Evolutionary conservation across 2,113 vertebrate genomes (phyloP).

Genomic region (Vulpes vulpes): DNA sequence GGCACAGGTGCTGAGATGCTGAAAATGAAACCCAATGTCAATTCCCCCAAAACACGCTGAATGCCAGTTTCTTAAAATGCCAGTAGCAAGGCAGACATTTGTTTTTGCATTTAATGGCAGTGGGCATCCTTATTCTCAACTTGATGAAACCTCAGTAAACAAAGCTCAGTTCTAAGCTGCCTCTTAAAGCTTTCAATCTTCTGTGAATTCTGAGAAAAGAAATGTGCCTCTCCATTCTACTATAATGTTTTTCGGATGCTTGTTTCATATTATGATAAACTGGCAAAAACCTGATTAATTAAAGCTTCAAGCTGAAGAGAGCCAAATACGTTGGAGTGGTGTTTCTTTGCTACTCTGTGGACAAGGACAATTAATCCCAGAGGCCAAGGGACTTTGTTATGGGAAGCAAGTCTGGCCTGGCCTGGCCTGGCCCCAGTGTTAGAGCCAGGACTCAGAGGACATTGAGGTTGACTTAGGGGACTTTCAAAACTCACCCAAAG

Average conservation of each 20-base stretch:
- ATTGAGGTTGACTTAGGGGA: neutral
- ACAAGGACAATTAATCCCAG: neutral
- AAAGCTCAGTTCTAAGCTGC: neutral
- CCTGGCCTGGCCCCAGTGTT: accelerated
- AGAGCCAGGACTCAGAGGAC: neutral
- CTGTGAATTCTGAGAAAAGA: neutral
- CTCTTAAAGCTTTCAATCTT: neutral
- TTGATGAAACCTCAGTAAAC: neutral
- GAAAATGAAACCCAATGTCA: slow-evolving; percentile 35
- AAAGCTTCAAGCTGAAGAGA: slow-evolving; percentile 16
- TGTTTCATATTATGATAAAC: neutral
- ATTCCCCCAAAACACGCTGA: neutral
- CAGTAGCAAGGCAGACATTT: neutral
- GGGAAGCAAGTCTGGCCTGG: neutral
- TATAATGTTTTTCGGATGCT: neutral
- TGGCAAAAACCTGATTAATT: slow-evolving; percentile 24
- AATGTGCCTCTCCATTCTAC: neutral
- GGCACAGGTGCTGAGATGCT: neutral
- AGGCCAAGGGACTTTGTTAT: neutral
- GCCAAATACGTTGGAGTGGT: neutral
- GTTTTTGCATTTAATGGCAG: slow-evolving; percentile 5
- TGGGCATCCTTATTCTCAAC: neutral
- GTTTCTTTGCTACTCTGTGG: neutral
- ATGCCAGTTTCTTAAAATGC: neutral
- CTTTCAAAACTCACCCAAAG: neutral